Conservation (phyloP, 2,888 invertebrate genomes). For the Mesoligia furuncula region DNA sequence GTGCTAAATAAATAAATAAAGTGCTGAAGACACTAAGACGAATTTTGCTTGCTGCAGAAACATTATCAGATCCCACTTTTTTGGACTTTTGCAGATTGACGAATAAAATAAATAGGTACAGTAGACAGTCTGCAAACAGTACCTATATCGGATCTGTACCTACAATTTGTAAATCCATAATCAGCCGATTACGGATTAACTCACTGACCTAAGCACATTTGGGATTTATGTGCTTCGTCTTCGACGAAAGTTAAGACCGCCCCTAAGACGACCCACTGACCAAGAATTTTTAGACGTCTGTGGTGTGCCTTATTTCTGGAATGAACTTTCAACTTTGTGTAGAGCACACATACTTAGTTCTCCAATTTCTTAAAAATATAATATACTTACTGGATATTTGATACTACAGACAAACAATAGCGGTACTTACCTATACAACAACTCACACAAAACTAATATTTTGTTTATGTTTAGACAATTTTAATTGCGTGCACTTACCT, state of each 20-base stretch:
- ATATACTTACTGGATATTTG: neutral
- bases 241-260: neutral
- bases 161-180: neutral
- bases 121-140: neutral
- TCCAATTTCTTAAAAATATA: neutral
- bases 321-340: neutral
- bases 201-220: neutral
- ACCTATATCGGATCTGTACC: neutral
- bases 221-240: neutral
- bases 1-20: too few relatives aligned
- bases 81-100: neutral
- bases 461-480: neutral
- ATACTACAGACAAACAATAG: neutral
- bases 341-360: neutral
- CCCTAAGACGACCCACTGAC: too few relatives aligned
- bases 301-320: neutral
- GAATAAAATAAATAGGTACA: neutral
- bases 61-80: neutral
- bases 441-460: constrained; percentile 5
- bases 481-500: constrained; percentile 89
- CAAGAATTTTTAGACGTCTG: neutral
- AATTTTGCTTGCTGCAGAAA: neutral
- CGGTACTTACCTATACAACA: constrained; percentile 7
- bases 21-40: neutral
- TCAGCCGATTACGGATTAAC: neutral